A percentile compares a stretch with the other conserved stretches of the same genome.
Conservation (phyloP, 2,113 vertebrate species). For the Cettia cetti region DNA sequence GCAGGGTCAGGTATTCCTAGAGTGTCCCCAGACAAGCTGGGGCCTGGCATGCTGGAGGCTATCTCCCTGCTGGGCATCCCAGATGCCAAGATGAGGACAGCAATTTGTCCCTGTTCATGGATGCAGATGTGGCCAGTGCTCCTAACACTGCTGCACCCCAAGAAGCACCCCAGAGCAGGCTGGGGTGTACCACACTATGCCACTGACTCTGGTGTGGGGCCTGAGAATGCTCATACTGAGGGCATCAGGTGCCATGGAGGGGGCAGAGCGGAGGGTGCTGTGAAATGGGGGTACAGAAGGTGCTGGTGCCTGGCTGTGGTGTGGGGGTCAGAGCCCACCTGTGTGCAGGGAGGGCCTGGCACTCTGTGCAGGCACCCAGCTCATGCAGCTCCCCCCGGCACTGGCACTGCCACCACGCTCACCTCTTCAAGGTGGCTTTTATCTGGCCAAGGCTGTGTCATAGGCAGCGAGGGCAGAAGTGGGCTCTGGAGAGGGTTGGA, state of each 20-base stretch:
- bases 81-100: background rate
- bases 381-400: background rate
- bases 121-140: rapidly evolving
- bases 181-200: background rate
- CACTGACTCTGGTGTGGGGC: rapidly evolving
- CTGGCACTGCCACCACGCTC: rapidly evolving
- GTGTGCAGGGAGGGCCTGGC: background rate
- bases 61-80: background rate
- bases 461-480: background rate
- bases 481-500: background rate
- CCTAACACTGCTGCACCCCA: rapidly evolving
- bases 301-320: background rate
- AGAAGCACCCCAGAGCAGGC: background rate
- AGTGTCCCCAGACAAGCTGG: rapidly evolving
- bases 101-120: background rate
- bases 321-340: background rate
- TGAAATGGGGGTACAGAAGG: rapidly evolving
- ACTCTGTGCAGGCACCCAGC: background rate
- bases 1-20: background rate
- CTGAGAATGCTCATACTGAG: rapidly evolving
- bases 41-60: background rate
- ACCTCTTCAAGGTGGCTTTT: background rate
- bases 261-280: rapidly evolving
- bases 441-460: background rate
- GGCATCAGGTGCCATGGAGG: rapidly evolving